phyloP scores from a whole-genome alignment of 2,113 vertebrate species.

The Oceanodroma tethys region DNA sequence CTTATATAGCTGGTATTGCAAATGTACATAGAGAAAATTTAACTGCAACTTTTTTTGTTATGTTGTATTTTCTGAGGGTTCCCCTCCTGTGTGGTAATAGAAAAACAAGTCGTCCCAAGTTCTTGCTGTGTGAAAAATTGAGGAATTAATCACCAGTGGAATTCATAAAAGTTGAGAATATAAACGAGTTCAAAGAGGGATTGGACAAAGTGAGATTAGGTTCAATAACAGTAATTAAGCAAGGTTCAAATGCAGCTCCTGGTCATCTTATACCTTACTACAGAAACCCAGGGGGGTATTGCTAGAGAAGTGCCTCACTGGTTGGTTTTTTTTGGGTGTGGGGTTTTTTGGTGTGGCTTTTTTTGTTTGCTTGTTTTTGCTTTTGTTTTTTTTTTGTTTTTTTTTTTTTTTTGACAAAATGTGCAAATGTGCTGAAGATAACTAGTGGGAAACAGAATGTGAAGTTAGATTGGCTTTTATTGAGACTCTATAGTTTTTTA shows the following conservation, averaged over 20 bases:
- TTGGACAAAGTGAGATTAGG: not conserved
- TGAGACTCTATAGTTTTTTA: not conserved
- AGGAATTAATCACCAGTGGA: not conserved
- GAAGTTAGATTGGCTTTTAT: not conserved
- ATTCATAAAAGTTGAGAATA: not conserved
- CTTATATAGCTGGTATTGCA: not conserved
- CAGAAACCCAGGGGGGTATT: not conserved
- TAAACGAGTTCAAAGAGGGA: not conserved
- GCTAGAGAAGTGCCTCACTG: not conserved
- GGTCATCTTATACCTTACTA: not conserved
- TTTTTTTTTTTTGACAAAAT: not conserved
- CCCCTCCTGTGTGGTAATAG: not conserved
- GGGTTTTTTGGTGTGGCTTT: not conserved
- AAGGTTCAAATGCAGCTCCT: not conserved
- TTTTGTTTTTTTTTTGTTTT: not conserved
- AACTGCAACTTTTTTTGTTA: too few species aligned
- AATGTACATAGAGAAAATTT: not conserved
- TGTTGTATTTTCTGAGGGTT: not conserved
- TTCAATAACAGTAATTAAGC: not conserved
- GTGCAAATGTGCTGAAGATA: not conserved
- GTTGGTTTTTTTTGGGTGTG: not conserved
- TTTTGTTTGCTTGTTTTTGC: too few species aligned
- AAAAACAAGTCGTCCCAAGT: not conserved
- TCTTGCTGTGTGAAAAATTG: not conserved
- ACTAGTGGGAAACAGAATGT: not conserved